Evolutionary conservation across 2,113 vertebrate species (phyloP).

Genomic region (Podarcis muralis): DNA sequence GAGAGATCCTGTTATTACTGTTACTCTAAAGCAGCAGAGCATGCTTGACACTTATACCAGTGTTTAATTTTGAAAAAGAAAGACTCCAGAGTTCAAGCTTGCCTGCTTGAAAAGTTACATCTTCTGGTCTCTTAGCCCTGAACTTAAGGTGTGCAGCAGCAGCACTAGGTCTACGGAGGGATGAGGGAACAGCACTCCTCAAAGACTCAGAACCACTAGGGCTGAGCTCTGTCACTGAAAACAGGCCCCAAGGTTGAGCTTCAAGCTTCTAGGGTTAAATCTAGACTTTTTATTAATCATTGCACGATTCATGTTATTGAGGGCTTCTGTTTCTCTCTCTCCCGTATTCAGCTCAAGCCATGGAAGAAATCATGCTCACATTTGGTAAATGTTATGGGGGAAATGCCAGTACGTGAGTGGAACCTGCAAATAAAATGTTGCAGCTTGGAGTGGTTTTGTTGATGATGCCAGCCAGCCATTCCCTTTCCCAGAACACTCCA

Average conservation of each 20-base stretch:
- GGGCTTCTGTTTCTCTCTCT: background rate
- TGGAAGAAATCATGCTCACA: background rate
- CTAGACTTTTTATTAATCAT: background rate
- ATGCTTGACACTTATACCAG: background rate
- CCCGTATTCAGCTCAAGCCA: background rate
- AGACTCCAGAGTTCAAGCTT: background rate
- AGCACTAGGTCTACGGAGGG: background rate
- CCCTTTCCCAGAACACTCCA: too few relatives aligned
- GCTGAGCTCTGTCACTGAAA: background rate
- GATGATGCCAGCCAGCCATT: background rate
- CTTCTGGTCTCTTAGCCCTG: background rate
- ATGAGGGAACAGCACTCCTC: background rate
- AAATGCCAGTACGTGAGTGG: background rate
- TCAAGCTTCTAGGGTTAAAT: background rate
- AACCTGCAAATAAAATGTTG: background rate
- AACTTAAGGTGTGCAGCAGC: background rate
- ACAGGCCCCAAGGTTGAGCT: background rate
- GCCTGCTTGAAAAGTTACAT: background rate
- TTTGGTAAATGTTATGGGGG: background rate
- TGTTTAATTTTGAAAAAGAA: background rate
- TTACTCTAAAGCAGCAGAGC: background rate
- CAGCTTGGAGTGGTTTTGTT: background rate
- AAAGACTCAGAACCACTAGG: background rate
- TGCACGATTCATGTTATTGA: background rate
- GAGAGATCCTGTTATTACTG: constrained; percentile 39